A percentile compares a stretch with the other conserved stretches of the same genome.
Conservation (phyloP, 2,888 invertebrate species). For the Glyphotaelius pellucidus region DNA sequence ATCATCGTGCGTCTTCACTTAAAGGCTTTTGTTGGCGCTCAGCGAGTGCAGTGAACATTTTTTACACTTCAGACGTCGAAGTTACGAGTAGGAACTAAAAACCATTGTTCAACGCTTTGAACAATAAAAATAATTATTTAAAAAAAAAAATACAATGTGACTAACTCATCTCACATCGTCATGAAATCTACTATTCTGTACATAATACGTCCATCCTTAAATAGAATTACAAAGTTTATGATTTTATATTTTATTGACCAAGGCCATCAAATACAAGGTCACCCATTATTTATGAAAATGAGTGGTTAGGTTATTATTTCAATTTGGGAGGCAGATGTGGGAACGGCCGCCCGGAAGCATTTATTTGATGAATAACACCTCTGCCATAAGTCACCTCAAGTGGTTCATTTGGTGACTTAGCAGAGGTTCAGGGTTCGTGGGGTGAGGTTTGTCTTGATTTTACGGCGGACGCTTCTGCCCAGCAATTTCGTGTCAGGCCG, state of each 20-base stretch:
- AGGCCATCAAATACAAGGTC: not conserved
- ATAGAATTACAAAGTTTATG: not conserved
- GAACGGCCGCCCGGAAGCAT: too few species aligned
- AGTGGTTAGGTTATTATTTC: not conserved
- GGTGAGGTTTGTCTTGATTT: too few species aligned
- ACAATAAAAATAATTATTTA: not conserved
- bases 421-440: too few species aligned
- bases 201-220: not conserved
- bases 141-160: not conserved
- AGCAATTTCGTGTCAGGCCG: too few species aligned
- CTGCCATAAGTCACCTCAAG: too few species aligned
- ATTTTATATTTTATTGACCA: not conserved
- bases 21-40: not conserved
- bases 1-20: not conserved
- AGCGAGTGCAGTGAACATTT: not conserved
- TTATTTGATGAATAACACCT: too few species aligned
- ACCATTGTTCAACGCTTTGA: not conserved
- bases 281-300: not conserved
- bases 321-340: too few species aligned
- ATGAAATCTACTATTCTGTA: not conserved
- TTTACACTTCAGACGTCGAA: not conserved
- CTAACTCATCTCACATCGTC: not conserved
- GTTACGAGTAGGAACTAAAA: not conserved
- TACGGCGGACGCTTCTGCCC: too few species aligned
- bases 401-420: too few species aligned